Evolutionary conservation across 53 echinoderm and acorn worm species (phyloP), one percentile per base, ranked within the genome.

Genomic region (Astropecten irregularis): DNA sequence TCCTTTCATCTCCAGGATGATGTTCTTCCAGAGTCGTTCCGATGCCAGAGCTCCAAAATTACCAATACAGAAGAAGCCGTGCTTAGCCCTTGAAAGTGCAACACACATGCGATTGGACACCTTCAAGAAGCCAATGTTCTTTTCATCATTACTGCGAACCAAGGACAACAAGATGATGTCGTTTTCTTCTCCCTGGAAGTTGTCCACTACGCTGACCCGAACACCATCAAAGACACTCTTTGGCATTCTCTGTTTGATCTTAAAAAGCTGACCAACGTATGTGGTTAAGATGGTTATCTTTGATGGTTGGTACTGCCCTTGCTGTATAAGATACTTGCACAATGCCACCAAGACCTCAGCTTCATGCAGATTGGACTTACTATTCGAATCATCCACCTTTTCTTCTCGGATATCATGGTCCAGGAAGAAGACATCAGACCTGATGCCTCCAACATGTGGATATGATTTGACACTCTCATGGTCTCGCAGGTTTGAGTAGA

Each of bases 121-220:
- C 16, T 79, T 81, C 53, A 94, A 37, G 52, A 94, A 94, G 0
- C 93, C 94, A 34, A 94, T 91, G 21, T 40, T 58, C 1, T 87
- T 87, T 38, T 86, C 81, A 20, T 86, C 69, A 66, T 95, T 95
- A 55, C 91, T 91, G n/a, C 95, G 73, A 13, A 95, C 95, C 27
- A 95, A 60, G 6, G 95, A 95, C 30, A 95, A 15, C 7, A 91
- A 74, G 25, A 95, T 91, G 46, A 95, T 92, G 50, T 95, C 95
- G 64, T 95, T 95, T 34, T 92, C 95, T 66, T 95, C 95, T 31
- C 95, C 95, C 42, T 95, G 95, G 37, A 86, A 95, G 62, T 89
- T 95, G 73, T 95, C 95, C 19, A 95, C 85, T 3, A 87, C 69
- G 21, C 89, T 69, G 0, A 95, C 95, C 16, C 83, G 86, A 25